Base-by-base conservation (phyloP, 1,140 invertebrate species). In the Heliconius himera region DNA sequence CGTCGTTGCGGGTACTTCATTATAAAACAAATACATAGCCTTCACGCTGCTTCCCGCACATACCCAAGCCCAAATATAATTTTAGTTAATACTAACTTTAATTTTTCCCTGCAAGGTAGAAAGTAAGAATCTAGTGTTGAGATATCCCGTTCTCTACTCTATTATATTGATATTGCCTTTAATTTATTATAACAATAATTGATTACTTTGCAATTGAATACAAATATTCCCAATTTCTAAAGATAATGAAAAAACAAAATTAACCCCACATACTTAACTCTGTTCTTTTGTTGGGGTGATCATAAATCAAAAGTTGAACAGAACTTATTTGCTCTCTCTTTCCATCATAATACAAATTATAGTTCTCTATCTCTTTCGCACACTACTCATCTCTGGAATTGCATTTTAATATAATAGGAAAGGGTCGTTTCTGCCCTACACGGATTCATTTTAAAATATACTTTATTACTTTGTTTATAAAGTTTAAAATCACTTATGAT, bases 291-390 rank as follows among this genome's bases (percentile, higher is more conserved):
- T 46, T 41, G 74, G 16, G 74, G 56, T 49, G 38, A 22, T 56
- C 54, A 76, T 76, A 76, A 76, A 76, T 76, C 60, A 49, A 70
- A 76, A 76, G 60, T 8, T 29, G 54, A 41, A 76, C 54, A 26
- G 56, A 70, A 22, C n/a, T 60, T 66, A n/a, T 26, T 29, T 76
- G 11, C 60, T 36, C 4, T 76, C 74, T 70, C 38, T 29, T 41
- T 76, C 38, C 18, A 49, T 22, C 60, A 16, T 22, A 49, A 5
- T 29, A 3, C 18, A 20, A 60, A 49, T 11, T 16, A 5, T 29
- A 1, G 29, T 20, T 5, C n/a, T 70, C 26, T 70, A 36, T 76
- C 74, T 49, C 60, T 76, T 70, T 76, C 22, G 22, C 66, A 60
- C 56, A 8, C n/a, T 60, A 26, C 33, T 70, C 33, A 29, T 26